Base-by-base conservation (phyloP, 1,140 invertebrate genomes). In the Temnothorax nylanderi region DNA sequence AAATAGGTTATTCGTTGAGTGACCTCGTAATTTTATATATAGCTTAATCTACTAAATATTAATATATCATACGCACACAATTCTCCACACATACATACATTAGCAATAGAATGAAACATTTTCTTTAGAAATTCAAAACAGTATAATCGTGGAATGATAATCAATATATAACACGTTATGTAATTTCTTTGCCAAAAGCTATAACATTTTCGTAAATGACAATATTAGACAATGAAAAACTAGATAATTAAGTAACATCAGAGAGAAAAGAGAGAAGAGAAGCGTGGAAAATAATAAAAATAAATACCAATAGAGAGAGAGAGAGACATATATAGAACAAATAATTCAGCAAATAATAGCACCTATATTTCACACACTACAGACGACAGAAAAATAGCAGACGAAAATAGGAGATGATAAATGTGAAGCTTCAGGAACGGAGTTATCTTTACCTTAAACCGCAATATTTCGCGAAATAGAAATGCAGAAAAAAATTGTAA, bases 321-420 rank as follows among this genome's bases (percentile, higher is more conserved):
- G 26, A 26, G 26, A 26, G 26, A 75, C 11, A 49, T 41, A 16
- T 64, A 78, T 49, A 49, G 47, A 75, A 84, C 69, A 78, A 78
- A 49, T 78, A 65, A 78, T 84, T 74, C 41, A 84, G 60, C 54
- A 74, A 84, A 84, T 74, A 84, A 84, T 75, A 84, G 5, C 69
- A 84, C n/a, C 54, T 84, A 82, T 58, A 72, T 82, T 60, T 82
- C 54, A 74, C 41, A 37, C 18, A 84, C 67, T 21, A 60, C n/a
- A 18, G 18, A 60, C n/a, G 65, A 84, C 69, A 64, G 80, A 60
- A 74, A 74, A 75, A 84, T 74, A 84, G 80, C 69, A 84, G 75
- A 84, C 69, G 69, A 74, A 84, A 81, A 81, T 81, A 71, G n/a
- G 41, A 75, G 51, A 84, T 84, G 80, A 84, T 84, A 84, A 84